A percentile compares a stretch with the other conserved stretches of the same genome.
Conservation (phyloP, 2,113 vertebrate genomes). For the Upupa epops region DNA sequence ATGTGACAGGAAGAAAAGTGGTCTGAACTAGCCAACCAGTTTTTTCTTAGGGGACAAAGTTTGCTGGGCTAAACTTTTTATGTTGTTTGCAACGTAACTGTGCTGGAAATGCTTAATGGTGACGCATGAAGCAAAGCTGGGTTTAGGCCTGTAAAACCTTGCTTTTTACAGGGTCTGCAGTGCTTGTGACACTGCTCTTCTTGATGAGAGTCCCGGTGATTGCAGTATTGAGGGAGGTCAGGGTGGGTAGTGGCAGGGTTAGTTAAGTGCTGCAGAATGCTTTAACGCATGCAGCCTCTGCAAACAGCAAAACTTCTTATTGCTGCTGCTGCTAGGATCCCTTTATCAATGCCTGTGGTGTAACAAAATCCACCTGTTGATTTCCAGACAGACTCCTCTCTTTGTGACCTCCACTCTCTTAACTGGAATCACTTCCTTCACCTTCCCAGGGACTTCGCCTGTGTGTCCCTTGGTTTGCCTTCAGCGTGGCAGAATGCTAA, state of each 20-base stretch:
- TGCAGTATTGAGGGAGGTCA: neutral
- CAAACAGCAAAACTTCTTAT: neutral
- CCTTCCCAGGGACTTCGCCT: neutral
- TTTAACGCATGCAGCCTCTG: neutral
- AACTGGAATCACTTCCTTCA: neutral
- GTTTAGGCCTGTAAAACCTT: neutral
- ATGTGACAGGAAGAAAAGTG: conserved; percentile 36
- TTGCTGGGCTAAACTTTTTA: neutral
- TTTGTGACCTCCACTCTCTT: neutral
- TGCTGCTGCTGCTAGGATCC: neutral
- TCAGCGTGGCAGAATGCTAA: neutral
- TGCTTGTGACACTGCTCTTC: neutral
- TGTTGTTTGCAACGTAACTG: neutral
- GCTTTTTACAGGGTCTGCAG: fast-evolving
- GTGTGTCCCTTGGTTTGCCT: neutral
- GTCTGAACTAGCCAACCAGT: conserved; percentile 24
- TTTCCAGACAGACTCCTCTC: neutral
- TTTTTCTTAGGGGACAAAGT: conserved; percentile 29
- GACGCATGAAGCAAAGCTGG: neutral
- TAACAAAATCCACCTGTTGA: neutral
- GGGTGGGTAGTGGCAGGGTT: neutral
- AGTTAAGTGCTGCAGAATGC: neutral
- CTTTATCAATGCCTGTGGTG: neutral
- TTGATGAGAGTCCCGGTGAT: neutral
- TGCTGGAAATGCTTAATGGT: neutral